Percentiles rank a stretch among this genome's conserved stretches.
These are phyloP conservation scores for Heliconius hermathena DNA, from an alignment of 1,140 invertebrate species.

Conservation along the genomic window DNA sequence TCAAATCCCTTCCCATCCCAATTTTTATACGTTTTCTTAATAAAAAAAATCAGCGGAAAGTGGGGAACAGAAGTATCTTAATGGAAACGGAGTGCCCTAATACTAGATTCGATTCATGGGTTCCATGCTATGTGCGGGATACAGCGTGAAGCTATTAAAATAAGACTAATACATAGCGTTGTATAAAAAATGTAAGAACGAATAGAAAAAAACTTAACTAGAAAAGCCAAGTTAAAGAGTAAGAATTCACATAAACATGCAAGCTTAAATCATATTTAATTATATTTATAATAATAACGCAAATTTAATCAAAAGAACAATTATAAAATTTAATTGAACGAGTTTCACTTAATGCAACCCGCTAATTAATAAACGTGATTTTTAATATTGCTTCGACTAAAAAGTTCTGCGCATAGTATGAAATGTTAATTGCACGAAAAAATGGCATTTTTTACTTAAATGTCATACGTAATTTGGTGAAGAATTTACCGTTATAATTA, in stretches of 20 bases:
- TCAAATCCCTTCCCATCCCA: too few species aligned
- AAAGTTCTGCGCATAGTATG: slow-evolving; percentile 7
- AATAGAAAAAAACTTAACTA: too few species aligned
- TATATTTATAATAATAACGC: neutral
- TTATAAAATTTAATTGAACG: neutral
- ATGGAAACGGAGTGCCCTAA: too few species aligned
- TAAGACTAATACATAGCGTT: too few species aligned
- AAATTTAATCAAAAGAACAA: neutral
- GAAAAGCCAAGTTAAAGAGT: neutral
- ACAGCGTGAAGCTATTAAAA: too few species aligned
- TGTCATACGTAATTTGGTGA: neutral
- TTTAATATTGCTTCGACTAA: neutral
- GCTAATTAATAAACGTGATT: slow-evolving; percentile 7
- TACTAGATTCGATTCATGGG: too few species aligned
- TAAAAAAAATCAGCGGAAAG: too few species aligned
- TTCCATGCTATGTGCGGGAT: too few species aligned
- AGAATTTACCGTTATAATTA: neutral
- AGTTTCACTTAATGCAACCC: neutral
- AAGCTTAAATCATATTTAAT: neutral
- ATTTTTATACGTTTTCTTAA: too few species aligned
- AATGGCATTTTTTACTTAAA: neutral
- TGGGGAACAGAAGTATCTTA: too few species aligned
- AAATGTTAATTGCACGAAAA: neutral
- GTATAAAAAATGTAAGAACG: too few species aligned
- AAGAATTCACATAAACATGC: neutral